Evolutionary conservation across 2,888 invertebrate species (phyloP), one percentile per base, ranked within the genome.

Genomic region (Pseudococcus longispinus): DNA sequence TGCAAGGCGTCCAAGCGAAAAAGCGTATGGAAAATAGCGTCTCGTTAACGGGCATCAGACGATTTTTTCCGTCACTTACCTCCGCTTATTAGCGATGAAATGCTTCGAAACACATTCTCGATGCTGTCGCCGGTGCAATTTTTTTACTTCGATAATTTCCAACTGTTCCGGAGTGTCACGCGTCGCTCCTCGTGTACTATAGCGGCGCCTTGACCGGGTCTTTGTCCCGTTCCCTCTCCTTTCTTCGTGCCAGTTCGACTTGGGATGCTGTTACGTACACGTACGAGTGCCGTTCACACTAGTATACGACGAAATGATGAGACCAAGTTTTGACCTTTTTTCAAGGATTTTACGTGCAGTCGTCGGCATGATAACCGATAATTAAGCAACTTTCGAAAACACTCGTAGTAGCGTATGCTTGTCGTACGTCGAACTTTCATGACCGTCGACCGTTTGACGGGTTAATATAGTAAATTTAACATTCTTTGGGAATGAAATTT

Each of bases 1-100:
- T 74, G 37, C 74, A 37, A 74, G 74, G 74, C 37, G 74, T 74
- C 74, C 26, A 74, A 29, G 74, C 74, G 74, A 29, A 74, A 74
- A 74, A 74, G 26, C n/a, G 37, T 37, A 74, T 32, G 74, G 37
- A 32, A 74, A 29, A 37, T 74, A 26, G 74, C 51, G n/a, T 37
- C 15, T 74, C 74, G 74, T 74, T 74, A 32, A 37, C 37, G 74
- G 74, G 15, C 6, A 4, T 37, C n/a, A 18, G 37, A 74, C 37
- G 29, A 13, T 23, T 74, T 74, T 74, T 74, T 74, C 74, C 37
- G 74, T 26, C 74, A 32, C 15, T 74, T 74, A 74, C 37, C 29
- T 74, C 32, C 26, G 65, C 65, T 65, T 65, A 65, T 65, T 65
- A 65, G 65, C 65, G 65, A 65, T 26, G 65, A 65, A 65, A 65